Evolutionary conservation across 1,140 invertebrate species (phyloP).

Genomic region (Drosophila funebris): DNA sequence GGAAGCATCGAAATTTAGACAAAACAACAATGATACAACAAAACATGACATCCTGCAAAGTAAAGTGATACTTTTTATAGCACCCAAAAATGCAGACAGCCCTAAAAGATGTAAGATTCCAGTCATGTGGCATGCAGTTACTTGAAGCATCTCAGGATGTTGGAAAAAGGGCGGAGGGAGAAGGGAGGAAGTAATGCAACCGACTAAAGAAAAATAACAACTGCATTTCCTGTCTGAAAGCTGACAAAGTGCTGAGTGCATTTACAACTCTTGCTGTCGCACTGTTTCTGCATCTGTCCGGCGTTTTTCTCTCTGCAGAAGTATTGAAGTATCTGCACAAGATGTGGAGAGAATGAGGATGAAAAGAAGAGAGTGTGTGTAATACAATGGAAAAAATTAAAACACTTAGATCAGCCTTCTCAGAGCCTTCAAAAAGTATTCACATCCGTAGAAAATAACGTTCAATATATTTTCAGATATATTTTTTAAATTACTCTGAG

Average conservation of each 20-base stretch:
- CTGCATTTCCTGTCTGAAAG: slow-evolving; percentile 76
- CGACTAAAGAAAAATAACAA: slow-evolving; percentile 60
- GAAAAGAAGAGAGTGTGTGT: neutral
- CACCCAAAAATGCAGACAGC: slow-evolving; percentile 54
- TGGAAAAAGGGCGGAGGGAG: neutral
- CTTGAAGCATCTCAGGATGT: neutral
- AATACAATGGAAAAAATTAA: neutral
- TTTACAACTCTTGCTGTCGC: slow-evolving; percentile 63
- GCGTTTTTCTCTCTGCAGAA: neutral
- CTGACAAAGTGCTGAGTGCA: slow-evolving; percentile 81
- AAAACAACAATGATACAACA: slow-evolving; percentile 27
- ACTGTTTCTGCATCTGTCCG: slow-evolving; percentile 27
- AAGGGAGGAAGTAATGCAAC: neutral
- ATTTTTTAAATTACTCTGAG: no score
- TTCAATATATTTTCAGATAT: no score
- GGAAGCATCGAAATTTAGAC: slow-evolving; percentile 62
- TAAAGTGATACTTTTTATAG: slow-evolving; percentile 76
- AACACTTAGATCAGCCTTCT: no score
- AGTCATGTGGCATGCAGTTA: slow-evolving; percentile 12
- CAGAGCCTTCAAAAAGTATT: no score
- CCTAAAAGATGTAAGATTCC: slow-evolving; percentile 27
- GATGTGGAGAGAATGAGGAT: neutral
- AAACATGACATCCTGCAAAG: slow-evolving; percentile 37
- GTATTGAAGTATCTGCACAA: neutral
- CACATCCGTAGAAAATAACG: no score